phyloP scores from a whole-genome alignment of 2,113 vertebrate genomes.

The Catharus bicknelli region DNA sequence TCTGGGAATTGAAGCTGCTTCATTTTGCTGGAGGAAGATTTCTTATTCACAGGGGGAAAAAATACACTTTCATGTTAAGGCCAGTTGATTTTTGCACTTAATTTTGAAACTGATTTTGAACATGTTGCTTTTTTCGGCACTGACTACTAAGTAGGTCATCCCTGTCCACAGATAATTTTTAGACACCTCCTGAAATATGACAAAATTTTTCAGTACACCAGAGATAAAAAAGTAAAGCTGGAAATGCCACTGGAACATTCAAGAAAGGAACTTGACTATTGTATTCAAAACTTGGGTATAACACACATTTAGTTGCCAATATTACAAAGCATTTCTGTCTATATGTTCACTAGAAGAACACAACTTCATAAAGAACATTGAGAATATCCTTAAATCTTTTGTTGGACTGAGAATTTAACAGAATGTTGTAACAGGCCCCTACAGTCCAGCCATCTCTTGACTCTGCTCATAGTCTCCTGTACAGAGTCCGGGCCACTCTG shows the following conservation, averaged over 20 bases:
- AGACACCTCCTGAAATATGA: background rate
- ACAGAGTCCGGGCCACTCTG: background rate
- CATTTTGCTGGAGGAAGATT: background rate
- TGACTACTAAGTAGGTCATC: background rate
- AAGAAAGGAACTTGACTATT: background rate
- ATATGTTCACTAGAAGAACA: background rate
- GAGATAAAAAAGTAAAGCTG: background rate
- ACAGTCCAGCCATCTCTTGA: background rate
- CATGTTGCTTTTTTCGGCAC: background rate
- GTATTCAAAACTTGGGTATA: background rate
- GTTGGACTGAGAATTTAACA: background rate
- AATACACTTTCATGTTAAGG: background rate
- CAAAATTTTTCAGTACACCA: background rate
- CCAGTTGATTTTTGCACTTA: background rate
- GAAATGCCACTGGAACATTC: background rate
- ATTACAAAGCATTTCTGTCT: background rate
- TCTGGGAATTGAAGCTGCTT: background rate
- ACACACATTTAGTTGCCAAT: background rate
- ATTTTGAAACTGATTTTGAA: background rate
- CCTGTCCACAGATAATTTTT: background rate
- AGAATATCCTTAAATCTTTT: background rate
- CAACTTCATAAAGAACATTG: background rate
- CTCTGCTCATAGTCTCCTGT: background rate
- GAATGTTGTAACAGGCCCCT: background rate
- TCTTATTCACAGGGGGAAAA: background rate